A percentile compares a stretch with the other conserved stretches of the same genome.
Evolutionary conservation across 2,113 vertebrate species (phyloP).

Genomic region (Numida meleagris): DNA sequence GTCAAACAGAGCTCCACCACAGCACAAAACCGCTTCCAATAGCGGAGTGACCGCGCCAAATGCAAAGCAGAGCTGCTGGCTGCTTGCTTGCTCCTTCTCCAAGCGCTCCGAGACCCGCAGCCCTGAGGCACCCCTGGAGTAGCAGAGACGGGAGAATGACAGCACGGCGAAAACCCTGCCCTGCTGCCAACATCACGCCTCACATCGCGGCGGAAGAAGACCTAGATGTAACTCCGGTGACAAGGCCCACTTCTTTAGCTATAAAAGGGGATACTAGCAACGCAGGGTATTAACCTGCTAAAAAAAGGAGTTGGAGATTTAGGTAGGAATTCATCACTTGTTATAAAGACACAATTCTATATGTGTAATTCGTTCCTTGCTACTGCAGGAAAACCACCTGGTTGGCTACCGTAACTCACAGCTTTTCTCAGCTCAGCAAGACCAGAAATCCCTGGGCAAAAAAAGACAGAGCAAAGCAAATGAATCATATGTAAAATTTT

Average conservation of each 20-base stretch:
- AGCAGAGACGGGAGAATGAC: background rate
- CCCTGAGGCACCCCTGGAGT: background rate
- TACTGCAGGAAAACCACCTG: background rate
- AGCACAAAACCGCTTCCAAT: background rate
- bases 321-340: constrained; percentile 9
- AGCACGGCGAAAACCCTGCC: background rate
- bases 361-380: background rate
- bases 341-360: background rate
- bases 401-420: background rate
- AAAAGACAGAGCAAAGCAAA: background rate
- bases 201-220: background rate
- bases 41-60: background rate
- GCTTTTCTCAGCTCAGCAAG: background rate
- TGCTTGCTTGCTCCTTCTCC: background rate
- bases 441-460: background rate
- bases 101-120: background rate
- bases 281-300: constrained; percentile 10
- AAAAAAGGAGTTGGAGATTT: background rate
- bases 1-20: background rate
- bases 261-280: background rate
- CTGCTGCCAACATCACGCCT: background rate
- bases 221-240: background rate
- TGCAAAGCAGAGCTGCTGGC: background rate
- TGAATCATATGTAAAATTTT: fast-evolving
- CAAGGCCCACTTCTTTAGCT: constrained; percentile 1